Evolutionary conservation across 2,113 vertebrate genomes (phyloP).

Genomic region (Corydoras maculifer): DNA sequence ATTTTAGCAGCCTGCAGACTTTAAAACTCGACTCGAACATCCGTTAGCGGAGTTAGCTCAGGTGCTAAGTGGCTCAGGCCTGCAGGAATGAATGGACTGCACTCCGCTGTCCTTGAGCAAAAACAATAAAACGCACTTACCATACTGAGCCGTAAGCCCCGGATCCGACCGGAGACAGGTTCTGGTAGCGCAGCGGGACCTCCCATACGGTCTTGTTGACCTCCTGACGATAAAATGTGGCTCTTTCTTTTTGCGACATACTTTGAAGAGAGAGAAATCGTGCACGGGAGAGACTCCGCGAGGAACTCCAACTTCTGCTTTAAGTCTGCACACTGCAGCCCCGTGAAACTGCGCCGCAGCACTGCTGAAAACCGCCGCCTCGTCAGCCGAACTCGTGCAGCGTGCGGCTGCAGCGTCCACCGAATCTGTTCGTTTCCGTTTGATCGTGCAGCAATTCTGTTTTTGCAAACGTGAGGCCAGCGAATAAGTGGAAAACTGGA

Average conservation of each 20-base stretch:
- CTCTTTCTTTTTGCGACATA: constrained; percentile 82
- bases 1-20: too few species aligned
- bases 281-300: constrained; percentile 28
- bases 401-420: not conserved
- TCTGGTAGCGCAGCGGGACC: constrained; percentile 87
- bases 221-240: constrained; percentile 88
- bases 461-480: constrained; percentile 7
- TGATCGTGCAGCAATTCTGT: not conserved
- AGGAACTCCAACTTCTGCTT: constrained; percentile 54
- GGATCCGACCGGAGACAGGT: constrained; percentile 85
- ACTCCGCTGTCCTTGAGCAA: constrained; percentile 31
- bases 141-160: constrained; percentile 95
- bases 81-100: constrained; percentile 61
- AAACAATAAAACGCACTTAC: constrained; percentile 58
- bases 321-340: constrained; percentile 21
- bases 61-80: constrained; percentile 47
- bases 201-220: constrained; percentile 97
- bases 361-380: not conserved
- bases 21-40: not conserved
- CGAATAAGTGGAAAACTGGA: not conserved
- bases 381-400: not conserved
- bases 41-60: constrained; percentile 12
- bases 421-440: not conserved
- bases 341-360: constrained; percentile 15
- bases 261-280: constrained; percentile 62